Base-by-base conservation (phyloP, 1,140 invertebrate species). In the Aphelinus atriplicis region DNA sequence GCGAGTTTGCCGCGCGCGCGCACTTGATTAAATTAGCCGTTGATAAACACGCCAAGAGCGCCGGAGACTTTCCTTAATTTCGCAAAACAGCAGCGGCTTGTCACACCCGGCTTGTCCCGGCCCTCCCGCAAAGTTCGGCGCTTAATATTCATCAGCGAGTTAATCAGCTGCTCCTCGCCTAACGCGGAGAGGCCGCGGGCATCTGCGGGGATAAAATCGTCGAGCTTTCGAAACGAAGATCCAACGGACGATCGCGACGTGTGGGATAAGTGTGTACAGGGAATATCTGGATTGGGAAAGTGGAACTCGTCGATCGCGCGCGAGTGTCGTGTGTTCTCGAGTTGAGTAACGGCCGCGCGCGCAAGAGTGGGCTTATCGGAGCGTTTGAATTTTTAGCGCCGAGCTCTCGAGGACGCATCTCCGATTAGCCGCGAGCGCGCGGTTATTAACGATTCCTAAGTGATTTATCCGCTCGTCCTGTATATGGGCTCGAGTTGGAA, bases 71-170 rank as follows among this genome's bases (percentile, higher is more conserved):
- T 62, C 56, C 43, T 73, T 48, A 68, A 68, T 73, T 73, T 62
- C 48, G 48, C 61, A 5, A 26, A 26, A 26, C 26, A 26, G 26
- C 26, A 26, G 26, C 26, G 26, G 26, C 26, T 26, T 26, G 26
- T 26, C 26, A 26, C 9, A 3, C 61, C 9, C 57, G n/a, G n/a
- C 45, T 43, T 4, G 26, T 60, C n/a, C 2, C 45, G 2, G 10
- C 66, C 43, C 58, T 42, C 3, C 43, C 2, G 7, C 3, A 55
- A 74, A 74, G 51, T 74, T 74, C 42, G 55, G 47, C 43, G 64
- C 51, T 74, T 74, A 74, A 74, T 74, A 74, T 69, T 68, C 72
- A 69, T 74, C 66, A 74, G 5, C 45, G 48, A 45, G n/a, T 63
- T 61, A 68, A 74, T 63, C 43, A 55, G 45, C 26, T 60, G 42